phyloP scores from a whole-genome alignment of 2,113 vertebrate genomes.

The Chinchilla lanigera region DNA sequence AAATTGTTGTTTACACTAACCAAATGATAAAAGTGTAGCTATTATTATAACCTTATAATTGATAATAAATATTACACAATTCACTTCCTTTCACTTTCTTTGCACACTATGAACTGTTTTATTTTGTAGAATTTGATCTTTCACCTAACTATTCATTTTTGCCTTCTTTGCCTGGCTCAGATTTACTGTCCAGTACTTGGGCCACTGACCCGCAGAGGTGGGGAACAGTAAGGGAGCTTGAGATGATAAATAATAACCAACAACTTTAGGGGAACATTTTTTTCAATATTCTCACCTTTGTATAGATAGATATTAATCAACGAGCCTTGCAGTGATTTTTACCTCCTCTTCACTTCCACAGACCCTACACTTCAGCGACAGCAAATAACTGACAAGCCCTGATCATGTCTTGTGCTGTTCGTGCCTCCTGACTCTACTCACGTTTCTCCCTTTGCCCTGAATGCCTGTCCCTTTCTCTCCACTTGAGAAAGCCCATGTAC shows the following conservation, averaged over 20 bases:
- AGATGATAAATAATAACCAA: neutral
- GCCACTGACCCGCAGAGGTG: neutral
- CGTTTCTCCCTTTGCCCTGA: neutral
- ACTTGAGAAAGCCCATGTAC: neutral
- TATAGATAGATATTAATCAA: neutral
- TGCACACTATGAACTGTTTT: neutral
- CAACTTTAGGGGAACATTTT: neutral
- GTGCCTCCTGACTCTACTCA: neutral
- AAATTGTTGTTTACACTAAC: neutral
- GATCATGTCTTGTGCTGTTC: neutral
- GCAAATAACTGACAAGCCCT: neutral
- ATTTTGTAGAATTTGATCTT: neutral
- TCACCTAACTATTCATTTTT: neutral
- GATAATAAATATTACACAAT: neutral
- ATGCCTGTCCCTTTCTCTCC: neutral
- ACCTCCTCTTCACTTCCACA: neutral
- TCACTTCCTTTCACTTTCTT: slow-evolving; percentile 24
- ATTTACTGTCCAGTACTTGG: neutral
- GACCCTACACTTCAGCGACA: neutral
- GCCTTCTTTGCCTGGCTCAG: neutral
- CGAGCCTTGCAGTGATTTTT: neutral
- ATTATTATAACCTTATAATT: neutral
- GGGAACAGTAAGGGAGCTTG: neutral
- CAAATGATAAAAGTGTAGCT: neutral
- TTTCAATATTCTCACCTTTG: neutral